Percentiles rank a stretch among this genome's conserved stretches.
phyloP scores from a whole-genome alignment of 2,797 vertebrate species.

The Anabacerthia variegaticeps region DNA sequence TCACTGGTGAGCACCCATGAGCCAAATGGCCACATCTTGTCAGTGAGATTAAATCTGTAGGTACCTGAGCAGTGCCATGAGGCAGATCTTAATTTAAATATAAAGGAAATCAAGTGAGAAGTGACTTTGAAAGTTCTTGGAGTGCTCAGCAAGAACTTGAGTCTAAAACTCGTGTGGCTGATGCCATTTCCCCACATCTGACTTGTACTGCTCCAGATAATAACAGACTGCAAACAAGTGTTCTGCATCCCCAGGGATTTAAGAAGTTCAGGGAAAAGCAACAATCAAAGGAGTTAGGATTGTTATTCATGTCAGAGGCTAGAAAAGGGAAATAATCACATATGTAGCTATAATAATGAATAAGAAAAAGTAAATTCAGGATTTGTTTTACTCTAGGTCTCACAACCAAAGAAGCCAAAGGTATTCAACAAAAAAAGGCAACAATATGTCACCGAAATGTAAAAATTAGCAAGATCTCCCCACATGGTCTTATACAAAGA shows the following conservation, averaged over 20 bases:
- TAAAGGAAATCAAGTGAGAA: background rate
- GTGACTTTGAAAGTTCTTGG: background rate
- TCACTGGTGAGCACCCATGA: background rate
- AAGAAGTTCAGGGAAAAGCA: background rate
- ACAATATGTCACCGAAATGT: background rate
- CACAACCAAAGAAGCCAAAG: background rate
- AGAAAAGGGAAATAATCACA: background rate
- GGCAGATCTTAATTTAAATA: background rate
- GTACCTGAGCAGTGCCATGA: background rate
- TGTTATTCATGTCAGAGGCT: background rate
- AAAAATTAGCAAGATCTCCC: background rate
- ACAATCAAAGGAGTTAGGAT: background rate
- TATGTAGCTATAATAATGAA: background rate
- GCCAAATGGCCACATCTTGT: background rate
- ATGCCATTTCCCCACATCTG: background rate
- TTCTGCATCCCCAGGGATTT: background rate
- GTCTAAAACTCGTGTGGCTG: background rate
- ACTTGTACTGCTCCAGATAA: background rate
- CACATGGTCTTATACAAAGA: background rate
- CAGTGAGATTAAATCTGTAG: background rate
- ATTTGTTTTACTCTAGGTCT: background rate
- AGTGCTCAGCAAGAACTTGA: background rate
- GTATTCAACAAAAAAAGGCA: background rate
- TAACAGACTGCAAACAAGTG: background rate
- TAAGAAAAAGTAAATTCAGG: background rate